Base-by-base conservation (phyloP, 2,113 vertebrate genomes). In the Ophthalmotilapia sp. region DNA sequence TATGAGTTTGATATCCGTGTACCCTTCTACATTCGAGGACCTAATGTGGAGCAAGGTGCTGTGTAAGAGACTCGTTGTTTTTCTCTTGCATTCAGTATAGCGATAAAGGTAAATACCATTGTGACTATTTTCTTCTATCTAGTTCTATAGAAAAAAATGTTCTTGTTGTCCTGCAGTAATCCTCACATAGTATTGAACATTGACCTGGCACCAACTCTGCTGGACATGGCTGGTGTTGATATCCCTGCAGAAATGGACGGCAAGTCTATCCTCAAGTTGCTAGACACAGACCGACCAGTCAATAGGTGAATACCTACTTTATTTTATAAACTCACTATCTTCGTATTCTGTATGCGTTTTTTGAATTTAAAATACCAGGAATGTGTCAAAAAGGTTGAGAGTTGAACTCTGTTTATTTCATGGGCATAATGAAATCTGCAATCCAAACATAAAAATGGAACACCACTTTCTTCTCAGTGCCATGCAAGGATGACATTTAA, bases 1-100 rank as follows among this genome's bases (percentile, higher is more conserved):
- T 99, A 99, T 2, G 98, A 99, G 92, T 99, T 99, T 53, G 98
- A 99, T 90, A 98, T 99, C 94, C 95, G 98, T 58, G 98, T 99
- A 87, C 98, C 98, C 3, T 99, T 99, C 95, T 99, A 97, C 6
- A 88, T 99, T 55, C 96, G 98, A 83, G 98, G 98, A 68, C 98
- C 98, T 68, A 98, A 98, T 65, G 98, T 99, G 96, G 98, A 99
- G 54, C 97, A 97, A 7, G 98, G 98, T 7, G 96, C 97, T 12
- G 94, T 97, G 98, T 99, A 94, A 98, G 98, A 95, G 33, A 75
- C 36, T 10, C 17, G 5, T 10, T 36, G 10, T 42, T 73, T 38
- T 68, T 60, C 9, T 38, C 3, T 53, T 19, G 51, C n/a, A 38
- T 65, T 77, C 8, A 68, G 15, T 42, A 55, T 65, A 29, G n/a